These are phyloP conservation scores for Hypomecis punctinalis DNA, from an alignment of 2,888 invertebrate genomes.

Conservation along the genomic window DNA sequence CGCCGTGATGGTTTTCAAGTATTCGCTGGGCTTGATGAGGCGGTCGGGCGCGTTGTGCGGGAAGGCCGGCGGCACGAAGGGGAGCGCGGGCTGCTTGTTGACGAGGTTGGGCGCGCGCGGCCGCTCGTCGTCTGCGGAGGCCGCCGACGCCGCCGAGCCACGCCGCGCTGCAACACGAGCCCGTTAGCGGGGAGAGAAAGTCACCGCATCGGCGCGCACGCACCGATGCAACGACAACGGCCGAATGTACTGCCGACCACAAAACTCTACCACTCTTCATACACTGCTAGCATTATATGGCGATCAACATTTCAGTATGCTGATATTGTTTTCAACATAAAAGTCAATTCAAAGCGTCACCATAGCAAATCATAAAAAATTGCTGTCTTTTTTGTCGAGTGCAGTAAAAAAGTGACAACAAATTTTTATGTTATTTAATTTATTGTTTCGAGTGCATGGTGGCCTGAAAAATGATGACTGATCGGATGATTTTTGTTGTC, in stretches of 20 bases:
- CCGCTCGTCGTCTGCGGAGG: constrained; percentile 81
- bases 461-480: too few species aligned
- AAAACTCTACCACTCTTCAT: background rate
- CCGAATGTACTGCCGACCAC: constrained; percentile 29
- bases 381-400: too few species aligned
- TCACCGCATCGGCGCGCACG: constrained; percentile 66
- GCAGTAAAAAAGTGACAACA: too few species aligned
- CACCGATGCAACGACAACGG: constrained; percentile 32
- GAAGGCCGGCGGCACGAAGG: constrained; percentile 97
- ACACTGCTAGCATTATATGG: background rate
- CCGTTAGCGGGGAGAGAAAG: constrained; percentile 75
- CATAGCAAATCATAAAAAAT: too few species aligned
- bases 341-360: too few species aligned
- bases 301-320: background rate
- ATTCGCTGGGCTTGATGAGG: constrained; percentile 96
- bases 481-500: too few species aligned
- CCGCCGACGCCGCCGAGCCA: constrained; percentile 70
- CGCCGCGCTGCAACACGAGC: constrained; percentile 75
- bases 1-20: constrained; percentile 92
- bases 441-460: too few species aligned
- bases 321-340: too few species aligned
- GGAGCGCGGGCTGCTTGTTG: constrained; percentile 93
- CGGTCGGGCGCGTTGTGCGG: constrained; percentile 92
- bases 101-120: constrained; percentile 88
- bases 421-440: too few species aligned